Evolutionary conservation across 2,113 vertebrate genomes (phyloP), one percentile per base, ranked within the genome.

Genomic region (Electrona antarctica): DNA sequence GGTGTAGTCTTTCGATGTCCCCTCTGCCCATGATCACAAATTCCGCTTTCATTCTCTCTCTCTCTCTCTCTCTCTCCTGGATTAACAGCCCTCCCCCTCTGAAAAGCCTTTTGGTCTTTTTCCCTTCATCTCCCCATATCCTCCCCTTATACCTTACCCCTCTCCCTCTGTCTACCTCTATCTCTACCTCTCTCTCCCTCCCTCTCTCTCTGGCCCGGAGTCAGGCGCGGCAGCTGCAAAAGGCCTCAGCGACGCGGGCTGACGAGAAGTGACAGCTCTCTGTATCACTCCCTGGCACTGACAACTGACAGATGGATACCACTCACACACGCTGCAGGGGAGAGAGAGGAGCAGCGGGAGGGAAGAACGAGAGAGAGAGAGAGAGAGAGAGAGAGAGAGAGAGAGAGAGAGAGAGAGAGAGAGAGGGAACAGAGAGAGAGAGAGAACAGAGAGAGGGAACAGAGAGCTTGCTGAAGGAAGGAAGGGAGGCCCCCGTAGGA

Each of bases 281-380:
- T 94, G 92, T 94, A 95, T 97, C 95, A 95, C 95, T 96, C 93
- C 91, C 95, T 93, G 95, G 95, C 96, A 94, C 85, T 98, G 97
- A 97, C 97, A 97, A 95, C 95, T 98, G 97, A 98, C 97, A 98
- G 97, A 98, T 97, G 97, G 96, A 95, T 95, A 95, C 93, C 96
- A 96, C 95, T 96, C 96, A 96, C 95, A 96, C 94, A 94, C 94
- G 93, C 89, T 93, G 94, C 82, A 76, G 87, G 82, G 87, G 88
- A 87, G 82, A 70, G 21, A 74, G 71, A 50, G 56, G 50, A 69
- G 62, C 48, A 50, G 62, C 54, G 69, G 60, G 73, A 67, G 58
- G n/a, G 60, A 74, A 21, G 21, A 2, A 60, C 56, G 55, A 60
- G 73, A 59, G 69, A 64, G 63, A 61, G 61, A 60, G 59, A 59